These are phyloP conservation scores for Dasyprocta punctata DNA, from an alignment of 2,113 vertebrate species.

Conservation along the genomic window DNA sequence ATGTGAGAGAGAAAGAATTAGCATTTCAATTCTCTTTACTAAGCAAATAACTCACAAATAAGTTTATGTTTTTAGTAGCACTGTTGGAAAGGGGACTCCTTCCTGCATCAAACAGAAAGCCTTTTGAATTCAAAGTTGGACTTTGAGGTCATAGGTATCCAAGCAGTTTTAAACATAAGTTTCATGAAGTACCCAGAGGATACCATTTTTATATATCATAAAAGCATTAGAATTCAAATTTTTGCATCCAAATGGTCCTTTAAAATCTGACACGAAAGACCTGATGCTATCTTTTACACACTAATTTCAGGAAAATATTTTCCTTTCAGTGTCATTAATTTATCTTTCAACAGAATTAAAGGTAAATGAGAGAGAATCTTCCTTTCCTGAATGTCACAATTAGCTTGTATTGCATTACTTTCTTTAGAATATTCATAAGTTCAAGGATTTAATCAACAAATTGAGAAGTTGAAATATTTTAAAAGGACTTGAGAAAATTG, in stretches of 20 bases:
- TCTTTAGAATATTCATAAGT: neutral
- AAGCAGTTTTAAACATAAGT: neutral
- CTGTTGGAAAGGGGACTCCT: neutral
- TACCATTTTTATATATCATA: neutral
- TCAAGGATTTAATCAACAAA: neutral
- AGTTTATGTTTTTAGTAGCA: neutral
- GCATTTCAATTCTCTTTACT: constrained; percentile 37
- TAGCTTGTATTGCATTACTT: neutral
- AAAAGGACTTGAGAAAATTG: neutral
- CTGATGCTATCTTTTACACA: neutral
- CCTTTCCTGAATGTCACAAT: neutral
- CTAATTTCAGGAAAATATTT: neutral
- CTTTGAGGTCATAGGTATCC: neutral
- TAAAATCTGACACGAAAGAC: neutral
- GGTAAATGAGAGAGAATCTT: neutral
- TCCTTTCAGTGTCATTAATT: neutral
- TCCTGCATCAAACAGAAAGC: neutral
- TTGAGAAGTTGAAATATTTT: neutral
- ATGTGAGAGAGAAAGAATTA: neutral
- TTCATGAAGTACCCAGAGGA: neutral
- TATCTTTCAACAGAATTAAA: constrained; percentile 1
- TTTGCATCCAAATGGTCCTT: neutral
- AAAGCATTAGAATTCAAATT: neutral
- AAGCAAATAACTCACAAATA: neutral
- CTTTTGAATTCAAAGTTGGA: neutral